phyloP scores from a whole-genome alignment of 2,888 invertebrate species.

The Catocala sponsa region DNA sequence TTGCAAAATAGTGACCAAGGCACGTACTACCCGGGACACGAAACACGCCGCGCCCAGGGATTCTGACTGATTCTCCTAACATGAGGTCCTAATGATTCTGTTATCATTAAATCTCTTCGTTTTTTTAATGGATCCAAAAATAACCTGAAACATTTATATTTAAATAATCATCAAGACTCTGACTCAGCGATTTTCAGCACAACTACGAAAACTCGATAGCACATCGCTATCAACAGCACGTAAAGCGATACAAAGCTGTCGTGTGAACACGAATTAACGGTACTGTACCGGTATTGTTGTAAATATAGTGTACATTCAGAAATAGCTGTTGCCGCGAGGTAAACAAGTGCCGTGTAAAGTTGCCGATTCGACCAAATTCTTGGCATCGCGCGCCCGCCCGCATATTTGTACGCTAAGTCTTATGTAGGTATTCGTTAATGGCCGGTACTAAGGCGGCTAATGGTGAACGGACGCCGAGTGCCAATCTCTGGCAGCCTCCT shows the following conservation, averaged over 20 bases:
- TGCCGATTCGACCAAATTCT: conserved; percentile 79
- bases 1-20: too few species aligned
- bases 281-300: conserved; percentile 51
- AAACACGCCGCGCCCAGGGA: too few species aligned
- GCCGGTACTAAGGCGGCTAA: conserved; percentile 53
- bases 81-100: too few species aligned
- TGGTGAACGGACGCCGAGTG: conserved; percentile 53
- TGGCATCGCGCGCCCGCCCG: conserved; percentile 72
- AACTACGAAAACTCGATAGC: conserved; percentile 13
- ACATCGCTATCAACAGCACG: neutral
- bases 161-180: too few species aligned
- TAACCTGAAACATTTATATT: too few species aligned
- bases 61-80: too few species aligned
- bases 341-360: conserved; percentile 79
- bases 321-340: conserved; percentile 75
- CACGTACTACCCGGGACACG: too few species aligned
- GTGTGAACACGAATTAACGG: conserved; percentile 59
- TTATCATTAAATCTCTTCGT: too few species aligned
- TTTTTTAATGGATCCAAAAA: too few species aligned
- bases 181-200: neutral
- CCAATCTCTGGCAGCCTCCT: conserved; percentile 31
- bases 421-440: conserved; percentile 65
- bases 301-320: conserved; percentile 62
- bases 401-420: conserved; percentile 66
- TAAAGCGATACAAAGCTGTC: conserved; percentile 32